Evolutionary conservation across 1,140 invertebrate genomes (phyloP).

Genomic region (Chrysomallon squamiferum): DNA sequence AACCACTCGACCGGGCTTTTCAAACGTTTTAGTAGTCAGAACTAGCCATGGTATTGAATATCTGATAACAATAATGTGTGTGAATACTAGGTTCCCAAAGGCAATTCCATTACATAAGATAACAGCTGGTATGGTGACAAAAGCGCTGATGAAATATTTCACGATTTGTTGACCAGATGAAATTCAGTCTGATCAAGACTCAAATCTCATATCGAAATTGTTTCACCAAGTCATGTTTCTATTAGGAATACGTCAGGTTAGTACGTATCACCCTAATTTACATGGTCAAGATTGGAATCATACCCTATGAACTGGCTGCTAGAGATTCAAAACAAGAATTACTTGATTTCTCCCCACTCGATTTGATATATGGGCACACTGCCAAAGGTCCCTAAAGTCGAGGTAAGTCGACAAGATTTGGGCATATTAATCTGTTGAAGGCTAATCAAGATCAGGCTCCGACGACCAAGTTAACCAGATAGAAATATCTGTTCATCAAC

Average conservation of each 20-base stretch:
- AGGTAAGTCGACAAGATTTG: constrained; percentile 13
- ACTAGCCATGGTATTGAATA: constrained; percentile 14
- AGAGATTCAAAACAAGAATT: constrained; percentile 12
- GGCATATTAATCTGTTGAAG: constrained; percentile 12
- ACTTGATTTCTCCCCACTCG: constrained; percentile 18
- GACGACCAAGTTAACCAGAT: too few species aligned
- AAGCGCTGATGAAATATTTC: constrained; percentile 25
- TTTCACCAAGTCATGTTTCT: constrained; percentile 12
- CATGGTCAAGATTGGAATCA: constrained; percentile 5
- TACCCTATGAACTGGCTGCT: constrained; percentile 2
- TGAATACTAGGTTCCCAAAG: constrained; percentile 4
- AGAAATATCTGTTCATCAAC: background rate
- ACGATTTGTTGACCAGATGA: constrained; percentile 6
- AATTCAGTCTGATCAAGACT: constrained; percentile 14
- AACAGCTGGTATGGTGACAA: background rate
- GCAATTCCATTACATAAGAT: constrained; percentile 15
- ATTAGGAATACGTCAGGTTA: constrained; percentile 7
- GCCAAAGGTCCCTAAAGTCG: constrained; percentile 11
- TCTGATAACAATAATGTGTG: constrained; percentile 12
- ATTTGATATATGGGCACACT: constrained; percentile 17
- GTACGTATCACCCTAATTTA: constrained; percentile 11
- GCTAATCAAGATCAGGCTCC: constrained; percentile 6
- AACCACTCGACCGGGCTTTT: constrained; percentile 19
- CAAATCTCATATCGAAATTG: constrained; percentile 7
- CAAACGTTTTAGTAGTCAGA: constrained; percentile 16